Evolutionary conservation across 2,888 invertebrate species (phyloP).

Genomic region (Automeris io): DNA sequence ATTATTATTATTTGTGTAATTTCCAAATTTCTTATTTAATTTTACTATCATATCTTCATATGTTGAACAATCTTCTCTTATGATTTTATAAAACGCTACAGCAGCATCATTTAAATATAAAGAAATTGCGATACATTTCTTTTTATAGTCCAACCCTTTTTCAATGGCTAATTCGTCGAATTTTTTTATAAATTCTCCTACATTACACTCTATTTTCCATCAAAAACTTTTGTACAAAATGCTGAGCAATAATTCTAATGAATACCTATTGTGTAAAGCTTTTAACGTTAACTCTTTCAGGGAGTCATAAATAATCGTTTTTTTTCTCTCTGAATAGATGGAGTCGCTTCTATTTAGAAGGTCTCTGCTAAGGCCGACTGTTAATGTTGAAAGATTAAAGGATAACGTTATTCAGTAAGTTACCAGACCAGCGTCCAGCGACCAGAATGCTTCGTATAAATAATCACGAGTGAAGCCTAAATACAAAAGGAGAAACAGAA

Average conservation of each 20-base stretch:
- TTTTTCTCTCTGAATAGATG: constrained; percentile 19
- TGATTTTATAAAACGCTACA: no score
- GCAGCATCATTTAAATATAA: no score
- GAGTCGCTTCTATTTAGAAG: constrained; percentile 22
- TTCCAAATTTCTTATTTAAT: no score
- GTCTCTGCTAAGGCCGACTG: constrained; percentile 31
- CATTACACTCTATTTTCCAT: no score
- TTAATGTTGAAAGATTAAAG: constrained; percentile 43
- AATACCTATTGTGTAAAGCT: constrained; percentile 21
- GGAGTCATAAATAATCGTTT: constrained; percentile 16
- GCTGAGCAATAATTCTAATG: constrained; percentile 23
- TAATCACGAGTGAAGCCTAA: constrained; percentile 66
- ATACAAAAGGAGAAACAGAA: constrained; percentile 60
- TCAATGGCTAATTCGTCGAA: no score
- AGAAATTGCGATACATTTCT: no score
- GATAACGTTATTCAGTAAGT: constrained; percentile 51
- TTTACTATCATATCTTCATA: no score
- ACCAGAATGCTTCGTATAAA: constrained; percentile 65
- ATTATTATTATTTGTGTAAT: no score
- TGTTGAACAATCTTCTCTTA: no score
- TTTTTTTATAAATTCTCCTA: no score
- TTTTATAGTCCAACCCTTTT: no score
- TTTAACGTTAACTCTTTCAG: constrained; percentile 25
- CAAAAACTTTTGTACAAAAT: constrained; percentile 2
- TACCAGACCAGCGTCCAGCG: constrained; percentile 43